Percentiles rank a stretch among this genome's conserved stretches.
phyloP scores from a whole-genome alignment of 2,888 invertebrate species.

The Frankliniella intonsa region DNA sequence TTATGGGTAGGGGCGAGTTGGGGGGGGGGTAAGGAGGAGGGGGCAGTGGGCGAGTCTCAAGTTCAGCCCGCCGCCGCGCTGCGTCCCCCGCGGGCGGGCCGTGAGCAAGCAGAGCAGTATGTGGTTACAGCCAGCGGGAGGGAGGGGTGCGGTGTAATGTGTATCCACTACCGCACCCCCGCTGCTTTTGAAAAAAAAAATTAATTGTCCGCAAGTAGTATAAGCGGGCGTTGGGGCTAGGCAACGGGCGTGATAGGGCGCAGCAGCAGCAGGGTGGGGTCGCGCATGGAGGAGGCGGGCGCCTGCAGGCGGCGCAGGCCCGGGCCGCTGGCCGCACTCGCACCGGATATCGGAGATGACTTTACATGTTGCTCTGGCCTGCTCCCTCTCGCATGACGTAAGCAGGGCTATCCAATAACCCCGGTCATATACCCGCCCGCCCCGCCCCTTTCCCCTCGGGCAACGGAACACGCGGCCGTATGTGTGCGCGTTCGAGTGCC shows the following conservation, averaged over 20 bases:
- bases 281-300: background rate
- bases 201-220: background rate
- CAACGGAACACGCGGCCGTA: no score
- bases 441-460: no score
- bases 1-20: background rate
- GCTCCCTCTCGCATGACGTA: slow-evolving; percentile 6
- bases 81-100: no score
- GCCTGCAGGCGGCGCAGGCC: background rate
- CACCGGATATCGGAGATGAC: slow-evolving; percentile 22
- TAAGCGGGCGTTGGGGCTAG: background rate
- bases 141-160: no score
- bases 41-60: no score
- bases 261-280: no score
- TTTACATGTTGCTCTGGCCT: slow-evolving; percentile 7
- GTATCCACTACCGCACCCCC: background rate
- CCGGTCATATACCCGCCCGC: no score
- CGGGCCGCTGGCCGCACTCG: background rate
- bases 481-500: no score
- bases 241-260: no score
- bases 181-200: background rate
- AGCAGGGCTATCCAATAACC: slow-evolving; percentile 4
- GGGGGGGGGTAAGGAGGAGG: background rate
- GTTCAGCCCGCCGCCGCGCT: no score
- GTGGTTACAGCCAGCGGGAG: no score
- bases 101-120: no score